These are phyloP conservation scores for Tethea ocularis DNA, from an alignment of 2,888 invertebrate genomes.

Conservation along the genomic window DNA sequence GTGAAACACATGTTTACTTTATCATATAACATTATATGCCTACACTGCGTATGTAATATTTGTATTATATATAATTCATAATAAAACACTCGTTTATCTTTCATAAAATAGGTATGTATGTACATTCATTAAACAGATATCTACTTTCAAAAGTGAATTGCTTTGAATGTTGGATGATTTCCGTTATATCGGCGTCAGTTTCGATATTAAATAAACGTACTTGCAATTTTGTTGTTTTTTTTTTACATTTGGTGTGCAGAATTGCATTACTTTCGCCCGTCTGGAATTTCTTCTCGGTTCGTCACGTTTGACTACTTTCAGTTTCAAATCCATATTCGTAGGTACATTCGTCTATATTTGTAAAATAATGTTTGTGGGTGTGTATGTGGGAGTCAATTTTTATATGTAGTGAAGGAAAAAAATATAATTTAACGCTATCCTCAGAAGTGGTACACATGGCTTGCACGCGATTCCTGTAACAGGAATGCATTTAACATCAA, in stretches of 20 bases:
- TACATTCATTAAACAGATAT: background rate
- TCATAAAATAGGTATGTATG: too few relatives aligned
- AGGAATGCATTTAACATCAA: slow-evolving; percentile 77
- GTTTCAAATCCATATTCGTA: slow-evolving; percentile 13
- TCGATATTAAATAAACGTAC: background rate
- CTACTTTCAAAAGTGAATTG: slow-evolving; percentile 4
- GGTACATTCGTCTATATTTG: background rate
- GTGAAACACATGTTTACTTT: slow-evolving; percentile 34
- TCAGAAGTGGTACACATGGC: slow-evolving; percentile 45
- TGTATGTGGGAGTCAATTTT: background rate
- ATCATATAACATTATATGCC: slow-evolving; percentile 21
- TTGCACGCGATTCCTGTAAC: slow-evolving; percentile 70
- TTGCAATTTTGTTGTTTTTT: slow-evolving; percentile 5
- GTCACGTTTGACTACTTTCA: slow-evolving; percentile 19
- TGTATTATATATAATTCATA: background rate
- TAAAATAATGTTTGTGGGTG: too few relatives aligned
- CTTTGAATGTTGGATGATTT: slow-evolving; percentile 4
- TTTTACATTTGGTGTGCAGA: slow-evolving; percentile 17
- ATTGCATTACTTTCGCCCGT: slow-evolving; percentile 21
- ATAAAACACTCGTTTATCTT: background rate
- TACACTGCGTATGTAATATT: background rate
- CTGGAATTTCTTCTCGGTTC: slow-evolving; percentile 10
- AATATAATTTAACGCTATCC: slow-evolving; percentile 19
- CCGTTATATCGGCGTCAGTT: background rate
- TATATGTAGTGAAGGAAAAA: background rate